These are phyloP conservation scores for Petrocephalus zakoni DNA, from an alignment of 2,113 vertebrate genomes.

Conservation along the genomic window DNA sequence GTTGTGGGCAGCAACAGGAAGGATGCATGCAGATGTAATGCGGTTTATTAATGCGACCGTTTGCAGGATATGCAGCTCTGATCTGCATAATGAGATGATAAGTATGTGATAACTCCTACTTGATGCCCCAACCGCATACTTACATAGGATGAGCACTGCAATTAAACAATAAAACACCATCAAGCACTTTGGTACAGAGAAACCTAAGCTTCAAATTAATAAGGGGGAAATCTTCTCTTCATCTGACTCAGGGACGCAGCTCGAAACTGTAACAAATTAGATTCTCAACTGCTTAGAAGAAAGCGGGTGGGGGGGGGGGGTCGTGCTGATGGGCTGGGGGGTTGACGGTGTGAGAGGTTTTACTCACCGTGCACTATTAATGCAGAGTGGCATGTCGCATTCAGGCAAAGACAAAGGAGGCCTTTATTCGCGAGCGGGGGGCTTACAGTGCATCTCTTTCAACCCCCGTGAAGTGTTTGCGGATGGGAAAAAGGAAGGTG, in stretches of 20 bases:
- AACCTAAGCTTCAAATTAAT: not conserved
- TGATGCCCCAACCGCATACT: not conserved
- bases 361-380: conserved; percentile 30
- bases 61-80: too few species aligned
- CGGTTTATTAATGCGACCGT: not conserved
- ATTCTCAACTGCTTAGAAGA: not conserved
- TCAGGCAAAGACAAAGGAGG: conserved; percentile 23
- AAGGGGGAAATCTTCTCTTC: conserved; percentile 1
- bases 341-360: not conserved
- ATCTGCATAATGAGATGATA: conserved; percentile 8
- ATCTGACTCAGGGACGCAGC: not conserved
- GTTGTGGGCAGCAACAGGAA: not conserved
- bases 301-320: not conserved
- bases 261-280: not conserved
- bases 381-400: conserved; percentile 16
- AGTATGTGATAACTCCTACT: not conserved
- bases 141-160: not conserved
- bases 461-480: conserved; percentile 50
- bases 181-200: not conserved
- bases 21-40: conserved; percentile 10
- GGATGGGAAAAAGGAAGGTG: conserved; percentile 21
- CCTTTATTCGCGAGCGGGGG: not conserved
- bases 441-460: conserved; percentile 35
- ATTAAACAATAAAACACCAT: conserved; percentile 11
- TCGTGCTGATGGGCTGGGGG: not conserved